Conservation (phyloP, 2,113 vertebrate species). For the Zapus hudsonius region DNA sequence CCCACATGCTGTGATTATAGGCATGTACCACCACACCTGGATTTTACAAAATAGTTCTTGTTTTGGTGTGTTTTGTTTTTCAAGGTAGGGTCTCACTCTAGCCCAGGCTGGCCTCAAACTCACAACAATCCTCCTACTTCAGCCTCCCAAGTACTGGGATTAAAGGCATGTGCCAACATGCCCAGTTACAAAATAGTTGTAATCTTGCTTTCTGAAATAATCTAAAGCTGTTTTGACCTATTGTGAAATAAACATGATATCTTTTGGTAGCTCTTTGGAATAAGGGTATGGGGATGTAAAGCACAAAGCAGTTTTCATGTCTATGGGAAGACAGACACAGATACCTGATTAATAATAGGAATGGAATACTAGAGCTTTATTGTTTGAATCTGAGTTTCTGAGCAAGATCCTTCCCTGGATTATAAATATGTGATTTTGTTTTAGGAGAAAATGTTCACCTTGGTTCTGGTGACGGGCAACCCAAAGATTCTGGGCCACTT, state of each 20-base stretch:
- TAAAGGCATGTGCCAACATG: too few species aligned
- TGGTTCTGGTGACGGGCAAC: conserved; percentile 89
- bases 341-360: neutral
- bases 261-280: neutral
- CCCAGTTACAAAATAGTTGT: neutral
- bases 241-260: conserved; percentile 10
- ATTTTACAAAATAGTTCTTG: too few species aligned
- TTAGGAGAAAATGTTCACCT: conserved; percentile 93
- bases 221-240: neutral
- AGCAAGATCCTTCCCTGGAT: conserved; percentile 36
- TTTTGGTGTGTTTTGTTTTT: too few species aligned
- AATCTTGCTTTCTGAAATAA: conserved; percentile 36
- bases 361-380: conserved; percentile 26
- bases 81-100: too few species aligned
- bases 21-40: too few species aligned
- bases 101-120: too few species aligned
- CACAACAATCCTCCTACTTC: too few species aligned
- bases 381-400: conserved; percentile 47
- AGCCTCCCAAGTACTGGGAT: too few species aligned
- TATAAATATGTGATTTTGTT: conserved; percentile 60
- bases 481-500: conserved; percentile 87
- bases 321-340: neutral
- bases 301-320: neutral
- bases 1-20: too few species aligned
- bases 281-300: neutral